phyloP scores from a whole-genome alignment of 2,888 invertebrate species.

The Caenorhabditis virilis region DNA sequence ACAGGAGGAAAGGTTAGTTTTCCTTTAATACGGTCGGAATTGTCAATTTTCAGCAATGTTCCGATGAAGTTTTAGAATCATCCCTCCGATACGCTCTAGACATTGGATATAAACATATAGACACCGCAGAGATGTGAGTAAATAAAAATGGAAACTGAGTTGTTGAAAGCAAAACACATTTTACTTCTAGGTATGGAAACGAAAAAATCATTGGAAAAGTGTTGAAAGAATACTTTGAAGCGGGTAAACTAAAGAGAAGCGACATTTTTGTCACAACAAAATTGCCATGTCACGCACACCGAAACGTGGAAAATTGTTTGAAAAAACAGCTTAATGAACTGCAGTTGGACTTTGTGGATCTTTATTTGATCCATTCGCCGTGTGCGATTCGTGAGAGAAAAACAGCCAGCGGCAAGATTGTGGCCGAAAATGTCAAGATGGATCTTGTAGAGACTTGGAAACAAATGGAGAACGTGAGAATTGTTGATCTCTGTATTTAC shows the following conservation, averaged over 20 bases:
- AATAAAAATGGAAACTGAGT: neutral
- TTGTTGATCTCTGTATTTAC: too few species aligned
- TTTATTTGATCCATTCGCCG: constrained; percentile 35
- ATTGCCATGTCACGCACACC: constrained; percentile 26
- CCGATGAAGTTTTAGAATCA: constrained; percentile 8
- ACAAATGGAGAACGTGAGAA: constrained; percentile 33
- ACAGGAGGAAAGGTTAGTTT: constrained; percentile 25
- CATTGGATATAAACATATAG: constrained; percentile 68
- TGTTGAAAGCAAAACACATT: neutral
- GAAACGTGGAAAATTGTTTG: constrained; percentile 17
- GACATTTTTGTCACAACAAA: constrained; percentile 45
- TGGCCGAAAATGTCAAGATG: neutral
- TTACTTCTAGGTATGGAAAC: constrained; percentile 76
- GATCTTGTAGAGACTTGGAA: constrained; percentile 18
- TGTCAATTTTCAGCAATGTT: neutral
- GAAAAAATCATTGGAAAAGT: constrained; percentile 77
- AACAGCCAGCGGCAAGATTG: neutral
- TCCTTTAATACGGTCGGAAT: neutral
- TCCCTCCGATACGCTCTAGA: constrained; percentile 44
- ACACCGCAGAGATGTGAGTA: constrained; percentile 74
- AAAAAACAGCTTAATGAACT: constrained; percentile 21
- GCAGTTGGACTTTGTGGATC: constrained; percentile 34
- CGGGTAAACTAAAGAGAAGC: constrained; percentile 73
- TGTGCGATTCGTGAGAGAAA: constrained; percentile 4
- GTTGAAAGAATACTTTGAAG: constrained; percentile 76